Base-by-base conservation (phyloP, 1,140 invertebrate genomes). In the Bombus fervidus region DNA sequence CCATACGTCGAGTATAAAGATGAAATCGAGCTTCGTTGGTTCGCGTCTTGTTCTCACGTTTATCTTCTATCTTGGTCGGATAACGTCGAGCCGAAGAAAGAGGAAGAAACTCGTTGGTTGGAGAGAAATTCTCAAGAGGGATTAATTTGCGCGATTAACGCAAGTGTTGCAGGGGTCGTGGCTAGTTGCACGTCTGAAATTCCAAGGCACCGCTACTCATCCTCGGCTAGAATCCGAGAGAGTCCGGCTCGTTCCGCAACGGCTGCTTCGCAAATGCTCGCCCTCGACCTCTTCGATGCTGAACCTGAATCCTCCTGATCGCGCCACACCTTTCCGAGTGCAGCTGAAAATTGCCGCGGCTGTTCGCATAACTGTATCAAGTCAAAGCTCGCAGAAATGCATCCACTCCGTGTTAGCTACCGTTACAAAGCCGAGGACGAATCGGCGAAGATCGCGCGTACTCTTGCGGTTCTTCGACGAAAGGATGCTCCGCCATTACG, bases 401-500 rank as follows among this genome's bases (percentile, higher is more conserved):
- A 25, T 73, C 76, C 31, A 64, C 8, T 10, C 41, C 59, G 62
- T 41, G 39, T 10, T 57, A 13, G 89, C 87, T 89, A 89, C 87
- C 87, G 87, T 89, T 89, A 89, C 37, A 64, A 66, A 66, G 74
- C n/a, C 34, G 66, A 53, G 34, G 15, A 53, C 31, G 73, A 74
- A 74, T 39, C 72, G 47, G 47, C 0, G 47, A 53, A 53, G 47
- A 53, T 53, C 1, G 47, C 47, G 47, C 47, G 47, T 53, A 57
- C 57, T 66, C 78, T 89, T 87, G 89, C 88, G 89, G 88, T 87
- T 90, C 88, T 66, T 80, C 81, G 62, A 37, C 82, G 53, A 75
- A 80, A 85, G 81, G 82, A 83, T 68, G 68, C 39, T 8, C 47
- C 64, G 72, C 87, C 88, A 87, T 89, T 89, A 76, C 87, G 81